phyloP scores from a whole-genome alignment of 2,888 invertebrate genomes.

The Eulithis prunata region DNA sequence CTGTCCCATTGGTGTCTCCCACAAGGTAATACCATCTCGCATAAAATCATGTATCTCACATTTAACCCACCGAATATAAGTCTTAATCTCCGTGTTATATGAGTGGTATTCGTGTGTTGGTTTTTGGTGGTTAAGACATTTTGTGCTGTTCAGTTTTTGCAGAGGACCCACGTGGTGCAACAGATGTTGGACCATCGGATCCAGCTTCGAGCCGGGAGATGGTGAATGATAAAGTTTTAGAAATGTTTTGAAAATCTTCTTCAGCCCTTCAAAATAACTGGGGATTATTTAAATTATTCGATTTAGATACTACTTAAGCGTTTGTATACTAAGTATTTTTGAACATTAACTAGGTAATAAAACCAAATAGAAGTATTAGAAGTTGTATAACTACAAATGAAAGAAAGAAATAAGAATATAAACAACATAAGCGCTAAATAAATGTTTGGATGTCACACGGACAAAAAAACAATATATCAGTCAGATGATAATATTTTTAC shows the following conservation, averaged over 20 bases:
- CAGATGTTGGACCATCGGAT: conserved; percentile 76
- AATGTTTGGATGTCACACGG: too few species aligned
- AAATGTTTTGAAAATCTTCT: conserved; percentile 56
- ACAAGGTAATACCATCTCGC: conserved; percentile 66
- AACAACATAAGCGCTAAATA: too few species aligned
- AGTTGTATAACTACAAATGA: too few species aligned
- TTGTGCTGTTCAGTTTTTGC: conserved; percentile 47
- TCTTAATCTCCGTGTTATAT: not conserved
- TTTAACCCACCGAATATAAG: not conserved
- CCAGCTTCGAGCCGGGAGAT: conserved; percentile 75
- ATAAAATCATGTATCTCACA: conserved; percentile 15
- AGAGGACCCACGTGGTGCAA: conserved; percentile 78
- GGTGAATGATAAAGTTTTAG: conserved; percentile 57
- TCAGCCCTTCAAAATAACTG: not conserved
- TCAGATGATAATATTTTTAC: too few species aligned
- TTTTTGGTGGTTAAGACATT: conserved; percentile 39
- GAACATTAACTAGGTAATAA: too few species aligned
- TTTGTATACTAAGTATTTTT: too few species aligned
- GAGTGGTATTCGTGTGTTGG: conserved; percentile 30
- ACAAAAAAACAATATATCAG: too few species aligned
- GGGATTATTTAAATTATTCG: too few species aligned
- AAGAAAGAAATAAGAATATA: too few species aligned
- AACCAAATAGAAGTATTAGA: too few species aligned
- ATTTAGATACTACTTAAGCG: too few species aligned
- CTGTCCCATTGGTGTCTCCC: conserved; percentile 75